phyloP scores from a whole-genome alignment of 2,888 invertebrate genomes.

The Lottia scabra region DNA sequence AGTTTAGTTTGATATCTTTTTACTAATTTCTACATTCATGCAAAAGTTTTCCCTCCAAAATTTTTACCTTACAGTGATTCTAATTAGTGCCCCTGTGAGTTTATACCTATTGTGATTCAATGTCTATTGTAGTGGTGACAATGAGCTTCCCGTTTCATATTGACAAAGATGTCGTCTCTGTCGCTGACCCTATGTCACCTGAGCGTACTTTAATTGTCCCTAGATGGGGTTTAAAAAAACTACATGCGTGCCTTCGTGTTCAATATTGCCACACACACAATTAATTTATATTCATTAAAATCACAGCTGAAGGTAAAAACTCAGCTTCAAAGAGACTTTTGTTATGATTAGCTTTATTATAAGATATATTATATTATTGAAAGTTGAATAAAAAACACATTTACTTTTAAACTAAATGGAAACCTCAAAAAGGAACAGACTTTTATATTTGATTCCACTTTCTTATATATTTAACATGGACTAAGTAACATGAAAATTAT shows the following conservation, averaged over 20 bases:
- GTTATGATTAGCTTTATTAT: no score
- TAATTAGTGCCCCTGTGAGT: slow-evolving; percentile 1
- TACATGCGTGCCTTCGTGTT: background rate
- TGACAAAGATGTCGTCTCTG: background rate
- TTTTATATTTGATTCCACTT: no score
- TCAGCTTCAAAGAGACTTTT: no score
- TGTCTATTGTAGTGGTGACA: background rate
- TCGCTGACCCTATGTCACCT: background rate
- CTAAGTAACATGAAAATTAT: no score
- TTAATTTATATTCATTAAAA: background rate
- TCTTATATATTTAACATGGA: no score
- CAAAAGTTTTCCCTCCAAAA: no score
- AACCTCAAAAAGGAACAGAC: no score
- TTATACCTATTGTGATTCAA: slow-evolving; percentile 3
- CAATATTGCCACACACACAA: background rate
- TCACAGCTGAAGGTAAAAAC: background rate
- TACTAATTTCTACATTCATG: no score
- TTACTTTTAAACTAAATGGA: no score
- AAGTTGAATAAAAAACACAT: no score
- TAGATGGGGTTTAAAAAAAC: background rate
- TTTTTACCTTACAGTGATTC: background rate
- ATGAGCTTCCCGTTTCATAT: slow-evolving; percentile 3
- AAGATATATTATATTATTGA: no score
- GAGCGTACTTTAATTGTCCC: slow-evolving; percentile 2
- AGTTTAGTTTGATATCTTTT: no score